Percentiles rank a stretch among this genome's conserved stretches.
Evolutionary conservation across 2,888 invertebrate species (phyloP).

Genomic region (Acleris cristana): DNA sequence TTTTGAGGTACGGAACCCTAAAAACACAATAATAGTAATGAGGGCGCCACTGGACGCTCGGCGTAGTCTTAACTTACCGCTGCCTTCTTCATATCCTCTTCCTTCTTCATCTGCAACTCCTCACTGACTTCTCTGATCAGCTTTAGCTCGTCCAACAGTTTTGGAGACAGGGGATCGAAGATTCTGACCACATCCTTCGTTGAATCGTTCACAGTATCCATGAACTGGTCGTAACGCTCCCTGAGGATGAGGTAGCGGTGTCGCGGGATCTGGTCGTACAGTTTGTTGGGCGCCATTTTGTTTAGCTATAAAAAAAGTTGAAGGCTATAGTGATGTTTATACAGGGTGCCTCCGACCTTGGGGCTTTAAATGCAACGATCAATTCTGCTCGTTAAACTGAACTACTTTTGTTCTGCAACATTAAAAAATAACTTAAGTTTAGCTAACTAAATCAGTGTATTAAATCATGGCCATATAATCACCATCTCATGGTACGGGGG

Average conservation of each 20-base stretch:
- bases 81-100: constrained; percentile 60
- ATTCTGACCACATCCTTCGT: constrained; percentile 49
- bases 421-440: no score
- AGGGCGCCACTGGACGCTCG: no score
- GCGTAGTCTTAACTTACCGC: constrained; percentile 44
- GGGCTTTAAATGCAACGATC: no score
- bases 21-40: no score
- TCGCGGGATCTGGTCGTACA: constrained; percentile 28
- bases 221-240: constrained; percentile 47
- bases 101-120: constrained; percentile 62
- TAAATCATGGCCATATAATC: no score
- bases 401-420: no score
- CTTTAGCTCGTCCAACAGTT: constrained; percentile 50
- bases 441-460: no score
- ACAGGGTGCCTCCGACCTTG: no score
- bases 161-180: constrained; percentile 51
- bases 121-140: constrained; percentile 64
- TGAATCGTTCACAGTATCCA: constrained; percentile 39
- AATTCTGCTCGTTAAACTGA: no score
- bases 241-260: constrained; percentile 46
- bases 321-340: no score
- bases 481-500: no score
- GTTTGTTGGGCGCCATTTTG: constrained; percentile 19
- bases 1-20: no score
- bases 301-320: neutral